Evolutionary conservation across 1,140 invertebrate species (phyloP).

Genomic region (Sinella curviseta): DNA sequence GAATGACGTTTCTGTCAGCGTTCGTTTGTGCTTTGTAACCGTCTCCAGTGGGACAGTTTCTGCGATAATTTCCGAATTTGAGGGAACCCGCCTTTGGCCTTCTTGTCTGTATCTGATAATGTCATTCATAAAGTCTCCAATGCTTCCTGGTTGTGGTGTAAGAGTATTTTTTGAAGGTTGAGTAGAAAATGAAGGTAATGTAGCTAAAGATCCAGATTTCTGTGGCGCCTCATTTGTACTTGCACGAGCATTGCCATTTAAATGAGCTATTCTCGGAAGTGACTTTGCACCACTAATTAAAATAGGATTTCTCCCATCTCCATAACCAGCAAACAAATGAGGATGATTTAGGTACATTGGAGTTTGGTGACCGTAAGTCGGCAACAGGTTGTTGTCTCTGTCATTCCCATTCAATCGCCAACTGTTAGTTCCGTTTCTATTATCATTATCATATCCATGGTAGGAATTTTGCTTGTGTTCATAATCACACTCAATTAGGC

Average conservation of each 20-base stretch:
- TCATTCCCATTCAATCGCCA: too few relatives aligned
- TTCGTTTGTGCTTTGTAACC: constrained; percentile 58
- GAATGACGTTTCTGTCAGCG: neutral
- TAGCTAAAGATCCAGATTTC: neutral
- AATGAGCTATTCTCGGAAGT: neutral
- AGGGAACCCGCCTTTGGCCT: constrained; percentile 62
- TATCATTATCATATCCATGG: neutral
- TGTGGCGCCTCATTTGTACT: neutral
- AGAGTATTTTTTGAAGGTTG: neutral
- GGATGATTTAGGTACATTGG: neutral
- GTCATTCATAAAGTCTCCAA: constrained; percentile 75
- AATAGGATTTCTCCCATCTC: neutral
- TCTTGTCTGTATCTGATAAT: constrained; percentile 60
- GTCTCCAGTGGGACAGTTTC: constrained; percentile 70
- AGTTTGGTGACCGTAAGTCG: neutral
- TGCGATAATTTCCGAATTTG: constrained; percentile 62
- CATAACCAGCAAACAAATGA: neutral
- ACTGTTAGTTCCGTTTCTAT: neutral
- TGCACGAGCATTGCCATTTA: neutral
- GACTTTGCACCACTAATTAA: constrained; percentile 17
- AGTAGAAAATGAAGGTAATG: neutral
- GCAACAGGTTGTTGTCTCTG: neutral
- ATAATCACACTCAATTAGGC: neutral
- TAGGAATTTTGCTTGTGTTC: neutral
- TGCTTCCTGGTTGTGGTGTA: constrained; percentile 59